Conservation (phyloP, 2,113 vertebrate species). For the Chionis minor region DNA sequence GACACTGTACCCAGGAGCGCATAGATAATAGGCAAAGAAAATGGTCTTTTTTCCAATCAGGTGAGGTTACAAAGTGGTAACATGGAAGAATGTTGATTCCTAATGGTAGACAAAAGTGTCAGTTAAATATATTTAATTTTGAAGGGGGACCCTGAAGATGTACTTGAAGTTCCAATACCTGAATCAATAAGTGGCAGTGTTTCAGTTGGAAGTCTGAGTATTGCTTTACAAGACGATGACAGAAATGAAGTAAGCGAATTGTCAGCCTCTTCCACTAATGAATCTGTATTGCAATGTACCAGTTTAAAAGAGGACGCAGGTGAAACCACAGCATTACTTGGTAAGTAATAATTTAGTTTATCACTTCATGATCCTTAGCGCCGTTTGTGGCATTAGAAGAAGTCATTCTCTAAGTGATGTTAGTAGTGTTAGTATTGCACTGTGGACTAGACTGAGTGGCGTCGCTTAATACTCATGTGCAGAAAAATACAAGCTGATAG, state of each 20-base stretch:
- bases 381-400: background rate
- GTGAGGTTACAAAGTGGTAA: background rate
- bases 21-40: background rate
- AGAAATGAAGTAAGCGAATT: constrained; percentile 59
- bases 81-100: background rate
- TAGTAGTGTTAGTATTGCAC: background rate
- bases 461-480: background rate
- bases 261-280: constrained; percentile 57
- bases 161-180: constrained; percentile 63
- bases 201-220: constrained; percentile 61
- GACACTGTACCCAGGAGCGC: rapidly evolving
- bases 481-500: background rate
- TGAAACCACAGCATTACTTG: constrained; percentile 75
- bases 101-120: background rate
- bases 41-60: background rate
- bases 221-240: constrained; percentile 65
- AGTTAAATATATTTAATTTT: constrained; percentile 22
- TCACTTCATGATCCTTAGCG: background rate
- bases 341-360: constrained; percentile 41
- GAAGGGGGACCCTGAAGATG: constrained; percentile 75
- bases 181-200: constrained; percentile 67
- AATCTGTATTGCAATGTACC: constrained; percentile 43
- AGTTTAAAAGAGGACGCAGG: constrained; percentile 70
- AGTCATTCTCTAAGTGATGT: background rate
- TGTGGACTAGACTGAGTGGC: background rate